Conservation (phyloP, 2,888 invertebrate species). For the Agrotis exclamationis region DNA sequence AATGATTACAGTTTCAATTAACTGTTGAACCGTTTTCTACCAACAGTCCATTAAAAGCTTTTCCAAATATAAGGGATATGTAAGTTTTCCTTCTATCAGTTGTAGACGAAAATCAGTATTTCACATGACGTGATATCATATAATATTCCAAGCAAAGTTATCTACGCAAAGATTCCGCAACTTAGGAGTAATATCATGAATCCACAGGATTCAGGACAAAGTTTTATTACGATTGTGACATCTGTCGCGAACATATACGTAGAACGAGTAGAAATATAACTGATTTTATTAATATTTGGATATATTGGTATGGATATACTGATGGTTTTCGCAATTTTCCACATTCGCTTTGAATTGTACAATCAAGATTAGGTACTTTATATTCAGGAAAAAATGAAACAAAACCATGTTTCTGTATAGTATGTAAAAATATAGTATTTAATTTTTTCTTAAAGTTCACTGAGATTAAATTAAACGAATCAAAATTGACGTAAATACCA, state of each 20-base stretch:
- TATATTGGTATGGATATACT: conserved; percentile 38
- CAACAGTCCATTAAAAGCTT: background rate
- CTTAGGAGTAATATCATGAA: conserved; percentile 65
- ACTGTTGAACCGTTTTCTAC: background rate
- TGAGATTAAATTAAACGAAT: background rate
- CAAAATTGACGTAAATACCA: background rate
- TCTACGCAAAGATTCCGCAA: conserved; percentile 44
- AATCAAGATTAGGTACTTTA: no score
- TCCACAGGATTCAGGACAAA: conserved; percentile 70
- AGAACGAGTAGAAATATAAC: conserved; percentile 63
- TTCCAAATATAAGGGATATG: background rate
- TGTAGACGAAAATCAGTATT: conserved; percentile 27
- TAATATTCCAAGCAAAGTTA: conserved; percentile 35
- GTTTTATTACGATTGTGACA: conserved; percentile 80
- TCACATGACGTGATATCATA: conserved; percentile 16
- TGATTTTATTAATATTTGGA: conserved; percentile 62
- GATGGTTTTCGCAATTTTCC: conserved; percentile 7
- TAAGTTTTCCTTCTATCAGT: background rate
- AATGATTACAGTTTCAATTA: background rate
- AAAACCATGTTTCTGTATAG: background rate
- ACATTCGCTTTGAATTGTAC: background rate
- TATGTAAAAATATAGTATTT: background rate
- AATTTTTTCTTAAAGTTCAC: no score
- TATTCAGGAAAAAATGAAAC: no score
- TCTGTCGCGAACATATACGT: conserved; percentile 69